These are phyloP conservation scores for Camponotus fellah DNA, from an alignment of 2,888 invertebrate genomes.

Conservation along the genomic window DNA sequence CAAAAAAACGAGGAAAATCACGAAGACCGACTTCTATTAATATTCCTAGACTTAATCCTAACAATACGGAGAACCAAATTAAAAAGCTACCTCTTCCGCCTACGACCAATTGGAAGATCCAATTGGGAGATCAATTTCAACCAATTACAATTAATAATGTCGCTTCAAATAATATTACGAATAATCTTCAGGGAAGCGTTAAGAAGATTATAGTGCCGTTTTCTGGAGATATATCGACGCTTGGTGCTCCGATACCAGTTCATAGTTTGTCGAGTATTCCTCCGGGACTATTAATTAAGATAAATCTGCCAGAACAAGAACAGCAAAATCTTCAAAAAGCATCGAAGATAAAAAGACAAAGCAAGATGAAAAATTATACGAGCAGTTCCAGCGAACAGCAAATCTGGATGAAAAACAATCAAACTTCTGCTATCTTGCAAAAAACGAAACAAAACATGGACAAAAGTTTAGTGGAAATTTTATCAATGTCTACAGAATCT, in stretches of 20 bases:
- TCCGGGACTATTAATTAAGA: constrained; percentile 84
- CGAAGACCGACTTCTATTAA: constrained; percentile 83
- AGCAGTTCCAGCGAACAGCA: constrained; percentile 56
- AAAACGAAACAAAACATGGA: constrained; percentile 56
- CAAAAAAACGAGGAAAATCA: constrained; percentile 84
- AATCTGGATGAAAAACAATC: constrained; percentile 66
- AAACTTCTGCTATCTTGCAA: constrained; percentile 39
- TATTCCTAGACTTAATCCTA: constrained; percentile 80
- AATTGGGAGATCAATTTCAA: constrained; percentile 82
- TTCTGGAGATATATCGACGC: constrained; percentile 82
- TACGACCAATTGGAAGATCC: constrained; percentile 81
- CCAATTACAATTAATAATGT: constrained; percentile 82
- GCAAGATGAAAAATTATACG: constrained; percentile 58
- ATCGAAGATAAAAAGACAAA: constrained; percentile 59
- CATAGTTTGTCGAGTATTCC: constrained; percentile 84
- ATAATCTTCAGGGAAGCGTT: constrained; percentile 75
- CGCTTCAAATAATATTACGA: constrained; percentile 64
- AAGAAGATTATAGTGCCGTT: constrained; percentile 84
- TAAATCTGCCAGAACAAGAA: constrained; percentile 81
- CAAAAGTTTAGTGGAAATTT: constrained; percentile 67
- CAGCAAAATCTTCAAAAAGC: constrained; percentile 51
- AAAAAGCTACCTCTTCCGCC: constrained; percentile 83
- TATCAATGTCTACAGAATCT: constrained; percentile 71
- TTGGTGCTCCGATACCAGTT: constrained; percentile 84
- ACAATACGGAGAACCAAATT: constrained; percentile 77